These are phyloP conservation scores for Sepioteuthis lessoniana DNA, from an alignment of 2,888 invertebrate genomes.

Conservation along the genomic window DNA sequence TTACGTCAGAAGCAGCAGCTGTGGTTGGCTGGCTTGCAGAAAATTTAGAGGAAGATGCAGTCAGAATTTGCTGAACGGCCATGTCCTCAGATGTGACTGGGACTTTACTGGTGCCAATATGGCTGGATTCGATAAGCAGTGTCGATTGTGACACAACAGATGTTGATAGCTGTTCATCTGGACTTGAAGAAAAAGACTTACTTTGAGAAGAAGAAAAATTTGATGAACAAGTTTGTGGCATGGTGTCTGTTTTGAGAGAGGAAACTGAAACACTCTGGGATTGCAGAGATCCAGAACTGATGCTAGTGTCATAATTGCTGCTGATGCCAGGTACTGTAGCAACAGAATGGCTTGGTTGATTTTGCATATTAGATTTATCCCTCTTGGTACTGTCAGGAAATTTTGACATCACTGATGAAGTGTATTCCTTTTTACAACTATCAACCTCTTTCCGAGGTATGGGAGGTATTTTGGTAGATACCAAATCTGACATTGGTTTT, in stretches of 20 bases:
- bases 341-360: background rate
- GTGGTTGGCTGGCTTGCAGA: background rate
- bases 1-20: background rate
- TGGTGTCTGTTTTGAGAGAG: background rate
- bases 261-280: background rate
- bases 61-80: background rate
- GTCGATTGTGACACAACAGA: background rate
- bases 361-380: background rate
- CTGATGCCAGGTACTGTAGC: background rate
- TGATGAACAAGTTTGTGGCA: background rate
- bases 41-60: constrained; percentile 33
- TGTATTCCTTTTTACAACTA: background rate
- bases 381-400: background rate
- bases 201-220: background rate
- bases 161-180: background rate
- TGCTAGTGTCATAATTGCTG: background rate
- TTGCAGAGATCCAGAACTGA: background rate
- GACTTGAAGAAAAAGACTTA: background rate
- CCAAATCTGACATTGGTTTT: background rate
- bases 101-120: background rate
- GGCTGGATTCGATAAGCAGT: background rate
- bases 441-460: background rate
- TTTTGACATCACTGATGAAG: background rate
- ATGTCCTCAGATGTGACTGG: constrained; percentile 24
- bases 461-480: background rate